These are phyloP conservation scores for Clamator glandarius DNA, from an alignment of 2,797 vertebrate genomes.

Conservation along the genomic window DNA sequence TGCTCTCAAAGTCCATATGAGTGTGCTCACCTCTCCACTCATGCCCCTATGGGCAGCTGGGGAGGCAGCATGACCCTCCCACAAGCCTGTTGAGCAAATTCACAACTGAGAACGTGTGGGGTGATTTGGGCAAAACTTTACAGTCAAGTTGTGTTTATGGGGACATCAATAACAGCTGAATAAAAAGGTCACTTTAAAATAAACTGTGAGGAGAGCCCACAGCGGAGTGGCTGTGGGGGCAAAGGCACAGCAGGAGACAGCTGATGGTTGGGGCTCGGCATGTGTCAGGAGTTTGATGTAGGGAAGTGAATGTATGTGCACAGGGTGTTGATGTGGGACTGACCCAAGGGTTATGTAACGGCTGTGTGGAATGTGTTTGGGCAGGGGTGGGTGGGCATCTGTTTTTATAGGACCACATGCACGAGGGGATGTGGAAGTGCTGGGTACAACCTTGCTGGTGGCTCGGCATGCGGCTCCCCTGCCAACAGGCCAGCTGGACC, in stretches of 20 bases:
- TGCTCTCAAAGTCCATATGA: neutral
- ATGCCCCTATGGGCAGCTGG: neutral
- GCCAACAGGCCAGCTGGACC: neutral
- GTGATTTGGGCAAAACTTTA: neutral
- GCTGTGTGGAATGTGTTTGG: neutral
- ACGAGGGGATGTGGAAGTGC: neutral
- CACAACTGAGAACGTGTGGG: neutral
- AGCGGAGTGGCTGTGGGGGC: rapidly evolving
- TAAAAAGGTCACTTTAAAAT: constrained; percentile 8
- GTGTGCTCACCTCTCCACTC: neutral
- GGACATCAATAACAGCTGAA: constrained; percentile 37
- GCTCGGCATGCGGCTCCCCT: neutral
- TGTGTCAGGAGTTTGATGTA: neutral
- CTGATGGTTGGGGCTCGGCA: neutral
- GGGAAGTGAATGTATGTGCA: rapidly evolving
- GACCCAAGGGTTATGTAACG: rapidly evolving
- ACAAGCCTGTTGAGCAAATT: neutral
- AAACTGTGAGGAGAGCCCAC: neutral
- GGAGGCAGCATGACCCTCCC: neutral
- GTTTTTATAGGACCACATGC: rapidly evolving
- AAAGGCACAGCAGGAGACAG: neutral
- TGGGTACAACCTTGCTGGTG: neutral
- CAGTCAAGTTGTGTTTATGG: neutral
- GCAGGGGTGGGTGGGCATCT: neutral
- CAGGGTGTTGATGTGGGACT: neutral